Conservation (phyloP, 64 coral and sea anemone species). For the Stichodactyla helianthus region DNA sequence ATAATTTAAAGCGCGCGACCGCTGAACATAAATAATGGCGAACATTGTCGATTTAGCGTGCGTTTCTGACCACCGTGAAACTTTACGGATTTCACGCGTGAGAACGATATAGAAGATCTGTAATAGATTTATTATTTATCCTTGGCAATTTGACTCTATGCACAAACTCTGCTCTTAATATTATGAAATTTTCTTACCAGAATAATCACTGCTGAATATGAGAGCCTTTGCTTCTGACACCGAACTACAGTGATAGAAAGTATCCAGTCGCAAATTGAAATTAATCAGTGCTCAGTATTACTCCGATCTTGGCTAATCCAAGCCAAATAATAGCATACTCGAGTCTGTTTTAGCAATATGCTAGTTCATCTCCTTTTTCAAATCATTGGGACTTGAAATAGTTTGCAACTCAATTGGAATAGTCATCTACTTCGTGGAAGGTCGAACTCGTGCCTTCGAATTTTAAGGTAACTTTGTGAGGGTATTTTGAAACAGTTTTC, state of each 20-base stretch:
- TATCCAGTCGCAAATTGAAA: slow-evolving; percentile 52
- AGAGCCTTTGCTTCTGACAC: slow-evolving; percentile 47
- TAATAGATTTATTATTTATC: no score
- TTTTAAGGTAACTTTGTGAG: slow-evolving; percentile 56
- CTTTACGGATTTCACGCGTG: no score
- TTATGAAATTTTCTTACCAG: no score
- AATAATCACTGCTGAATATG: slow-evolving; percentile 49
- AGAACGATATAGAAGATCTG: no score
- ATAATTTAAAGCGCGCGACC: no score
- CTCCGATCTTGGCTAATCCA: slow-evolving; percentile 81
- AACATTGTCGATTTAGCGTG: no score
- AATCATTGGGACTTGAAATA: slow-evolving; percentile 77
- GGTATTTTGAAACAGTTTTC: slow-evolving; percentile 29
- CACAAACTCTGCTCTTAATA: no score
- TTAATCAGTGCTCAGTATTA: slow-evolving; percentile 72
- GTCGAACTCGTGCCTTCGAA: slow-evolving; percentile 81
- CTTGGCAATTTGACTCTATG: no score
- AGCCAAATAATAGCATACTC: slow-evolving; percentile 64
- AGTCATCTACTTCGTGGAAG: slow-evolving; percentile 73
- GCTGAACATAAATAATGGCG: no score
- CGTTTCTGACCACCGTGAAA: no score
- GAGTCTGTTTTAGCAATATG: slow-evolving; percentile 54
- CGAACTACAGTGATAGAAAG: slow-evolving; percentile 58
- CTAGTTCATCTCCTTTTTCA: slow-evolving; percentile 76
- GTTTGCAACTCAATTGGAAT: slow-evolving; percentile 62